Evolutionary conservation across 2,797 vertebrate species (phyloP), one percentile per base, ranked within the genome.

Genomic region (Enteromius fasciolatus): DNA sequence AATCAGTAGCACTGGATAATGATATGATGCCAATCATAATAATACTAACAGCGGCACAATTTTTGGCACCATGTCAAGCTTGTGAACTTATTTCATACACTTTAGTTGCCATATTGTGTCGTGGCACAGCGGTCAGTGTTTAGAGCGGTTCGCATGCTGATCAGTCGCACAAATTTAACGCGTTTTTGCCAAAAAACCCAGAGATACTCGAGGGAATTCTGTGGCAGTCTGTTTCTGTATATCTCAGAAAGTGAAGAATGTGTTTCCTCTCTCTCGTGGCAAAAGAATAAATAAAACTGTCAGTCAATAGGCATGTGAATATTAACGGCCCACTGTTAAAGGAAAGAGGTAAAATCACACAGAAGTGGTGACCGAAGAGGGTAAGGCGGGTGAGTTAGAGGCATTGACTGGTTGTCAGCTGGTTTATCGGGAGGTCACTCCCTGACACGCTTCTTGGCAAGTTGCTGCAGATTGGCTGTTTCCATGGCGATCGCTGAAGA

Each of bases 61-160:
- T 84, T 78, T 87, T 89, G 79, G 87, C 87, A 84, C 89, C 86
- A 31, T 78, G 76, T 78, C 70, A 87, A 63, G 28, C 59, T 1
- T 14, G 14, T 63, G 78, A 83, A 88, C 73, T 92, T 93, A 94
- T 94, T 95, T 93, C 94, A 94, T 94, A 94, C 93, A 90, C 94
- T 93, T 90, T 54, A 41, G 3, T 52, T 20, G 31, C 48, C 87
- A 87, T 84, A 17, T 89, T 28, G 86, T 89, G 90, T 87, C 52
- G 81, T 69, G 84, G 88, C 87, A 84, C 85, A 72, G n/a, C 50
- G 9, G 57, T 66, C 46, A 20, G 66, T 9, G 9, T 17, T 72
- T 25, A 18, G 18, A 59, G 15, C 3, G 6, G 61, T 14, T 63
- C 3, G 23, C 61, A 63, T 33, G 31, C 50, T 61, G 20, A 50